phyloP scores from a whole-genome alignment of 2,113 vertebrate species.

The Rhabdomys dilectus region DNA sequence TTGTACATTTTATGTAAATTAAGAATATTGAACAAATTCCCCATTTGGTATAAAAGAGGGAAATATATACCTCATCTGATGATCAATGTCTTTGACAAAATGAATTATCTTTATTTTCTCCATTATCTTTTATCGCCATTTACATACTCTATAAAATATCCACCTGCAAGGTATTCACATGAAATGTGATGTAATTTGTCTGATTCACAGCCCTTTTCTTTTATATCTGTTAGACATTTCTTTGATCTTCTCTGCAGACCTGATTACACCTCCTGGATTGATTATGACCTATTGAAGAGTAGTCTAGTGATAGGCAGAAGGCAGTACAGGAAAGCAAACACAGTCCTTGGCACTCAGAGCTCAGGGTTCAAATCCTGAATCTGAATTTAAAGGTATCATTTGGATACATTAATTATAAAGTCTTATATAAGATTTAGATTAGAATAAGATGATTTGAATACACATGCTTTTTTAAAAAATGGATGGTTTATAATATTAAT shows the following conservation, averaged over 20 bases:
- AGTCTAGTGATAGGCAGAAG: background rate
- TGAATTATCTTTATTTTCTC: conserved; percentile 83
- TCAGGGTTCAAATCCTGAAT: conserved; percentile 6
- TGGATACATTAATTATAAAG: background rate
- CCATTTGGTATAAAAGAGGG: conserved; percentile 67
- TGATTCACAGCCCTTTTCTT: conserved; percentile 60
- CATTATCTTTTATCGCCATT: conserved; percentile 82
- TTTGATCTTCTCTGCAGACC: conserved; percentile 18
- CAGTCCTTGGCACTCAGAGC: background rate
- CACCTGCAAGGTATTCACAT: conserved; percentile 74
- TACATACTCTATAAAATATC: conserved; percentile 81
- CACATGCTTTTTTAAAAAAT: background rate
- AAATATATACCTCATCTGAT: conserved; percentile 72
- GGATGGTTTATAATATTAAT: background rate
- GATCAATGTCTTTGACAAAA: conserved; percentile 80
- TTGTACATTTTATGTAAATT: conserved; percentile 78
- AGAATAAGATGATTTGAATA: background rate
- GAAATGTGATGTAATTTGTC: conserved; percentile 76
- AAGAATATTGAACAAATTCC: conserved; percentile 74
- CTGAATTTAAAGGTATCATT: background rate
- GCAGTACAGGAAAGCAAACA: background rate
- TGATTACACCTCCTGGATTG: background rate
- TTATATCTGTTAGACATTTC: conserved; percentile 58
- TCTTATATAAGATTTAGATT: background rate
- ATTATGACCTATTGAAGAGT: background rate